phyloP scores from a whole-genome alignment of 2,797 vertebrate species.

The Apodemus agrarius region DNA sequence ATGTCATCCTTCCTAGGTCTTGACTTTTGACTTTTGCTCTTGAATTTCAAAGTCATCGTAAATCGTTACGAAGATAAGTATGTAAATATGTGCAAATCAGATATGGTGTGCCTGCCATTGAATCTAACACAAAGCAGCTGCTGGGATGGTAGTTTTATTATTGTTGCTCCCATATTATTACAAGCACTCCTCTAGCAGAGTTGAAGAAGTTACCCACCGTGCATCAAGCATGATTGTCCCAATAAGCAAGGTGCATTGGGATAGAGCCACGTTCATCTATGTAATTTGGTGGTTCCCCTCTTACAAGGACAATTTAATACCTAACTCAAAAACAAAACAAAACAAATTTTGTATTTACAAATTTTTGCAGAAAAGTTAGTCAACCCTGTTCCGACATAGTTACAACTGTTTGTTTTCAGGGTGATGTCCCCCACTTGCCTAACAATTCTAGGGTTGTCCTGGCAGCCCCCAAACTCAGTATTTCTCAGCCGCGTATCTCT shows the following conservation, averaged over 20 bases:
- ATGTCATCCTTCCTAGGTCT: background rate
- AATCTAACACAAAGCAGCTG: background rate
- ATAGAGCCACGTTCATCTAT: background rate
- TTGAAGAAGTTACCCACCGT: background rate
- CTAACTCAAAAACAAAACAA: slow-evolving; percentile 22
- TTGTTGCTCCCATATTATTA: background rate
- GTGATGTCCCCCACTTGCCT: background rate
- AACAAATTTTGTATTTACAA: background rate
- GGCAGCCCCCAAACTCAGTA: background rate
- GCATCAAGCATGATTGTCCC: background rate
- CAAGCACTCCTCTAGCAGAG: background rate
- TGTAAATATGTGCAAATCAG: background rate
- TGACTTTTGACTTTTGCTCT: background rate
- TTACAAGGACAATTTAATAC: background rate
- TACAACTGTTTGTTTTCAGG: background rate
- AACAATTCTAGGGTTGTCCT: background rate
- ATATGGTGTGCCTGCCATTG: background rate
- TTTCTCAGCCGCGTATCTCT: background rate
- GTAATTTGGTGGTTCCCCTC: background rate
- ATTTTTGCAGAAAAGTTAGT: background rate
- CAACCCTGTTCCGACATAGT: background rate
- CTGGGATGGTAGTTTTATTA: background rate
- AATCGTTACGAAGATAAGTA: background rate
- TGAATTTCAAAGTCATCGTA: background rate
- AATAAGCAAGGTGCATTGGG: slow-evolving; percentile 12